Evolutionary conservation across 2,888 invertebrate species (phyloP).

Genomic region (Ethmia dodecea): DNA sequence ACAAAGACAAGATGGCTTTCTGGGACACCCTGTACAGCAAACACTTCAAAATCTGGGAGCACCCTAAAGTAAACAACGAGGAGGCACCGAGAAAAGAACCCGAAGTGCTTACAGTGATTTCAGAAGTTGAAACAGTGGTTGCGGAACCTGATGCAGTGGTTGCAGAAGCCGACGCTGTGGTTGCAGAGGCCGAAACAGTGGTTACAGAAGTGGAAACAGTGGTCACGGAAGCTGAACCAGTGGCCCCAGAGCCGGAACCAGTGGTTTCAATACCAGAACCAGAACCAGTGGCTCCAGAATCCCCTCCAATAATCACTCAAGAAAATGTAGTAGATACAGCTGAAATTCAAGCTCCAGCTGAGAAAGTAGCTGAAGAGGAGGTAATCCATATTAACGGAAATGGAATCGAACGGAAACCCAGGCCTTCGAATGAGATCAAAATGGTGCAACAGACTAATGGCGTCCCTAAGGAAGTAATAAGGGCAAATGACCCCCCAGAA

Average conservation of each 20-base stretch:
- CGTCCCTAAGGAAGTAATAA: constrained; percentile 57
- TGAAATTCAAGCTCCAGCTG: constrained; percentile 6
- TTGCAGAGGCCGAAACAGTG: not conserved
- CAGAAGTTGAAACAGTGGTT: constrained; percentile 5
- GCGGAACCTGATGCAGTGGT: not conserved
- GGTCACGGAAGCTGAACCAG: not conserved
- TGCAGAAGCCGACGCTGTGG: not conserved
- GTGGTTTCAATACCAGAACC: constrained; percentile 11
- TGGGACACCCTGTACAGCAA: constrained; percentile 61
- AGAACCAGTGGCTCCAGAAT: constrained; percentile 12
- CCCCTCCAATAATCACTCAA: constrained; percentile 13
- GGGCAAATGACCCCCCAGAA: constrained; percentile 68
- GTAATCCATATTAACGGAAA: constrained; percentile 34
- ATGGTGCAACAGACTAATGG: constrained; percentile 54
- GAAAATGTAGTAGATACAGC: constrained; percentile 21
- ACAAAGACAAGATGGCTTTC: constrained; percentile 60
- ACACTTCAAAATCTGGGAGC: constrained; percentile 59
- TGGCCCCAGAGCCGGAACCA: constrained; percentile 5
- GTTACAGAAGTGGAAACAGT: not conserved
- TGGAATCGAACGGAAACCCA: constrained; percentile 18
- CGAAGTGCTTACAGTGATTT: not conserved
- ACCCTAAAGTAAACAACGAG: constrained; percentile 29
- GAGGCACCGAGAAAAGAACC: constrained; percentile 20
- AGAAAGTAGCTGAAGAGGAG: constrained; percentile 6
- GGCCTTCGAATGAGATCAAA: constrained; percentile 65